phyloP scores from a whole-genome alignment of 2,888 invertebrate species.

The Ormyrus rosae region DNA sequence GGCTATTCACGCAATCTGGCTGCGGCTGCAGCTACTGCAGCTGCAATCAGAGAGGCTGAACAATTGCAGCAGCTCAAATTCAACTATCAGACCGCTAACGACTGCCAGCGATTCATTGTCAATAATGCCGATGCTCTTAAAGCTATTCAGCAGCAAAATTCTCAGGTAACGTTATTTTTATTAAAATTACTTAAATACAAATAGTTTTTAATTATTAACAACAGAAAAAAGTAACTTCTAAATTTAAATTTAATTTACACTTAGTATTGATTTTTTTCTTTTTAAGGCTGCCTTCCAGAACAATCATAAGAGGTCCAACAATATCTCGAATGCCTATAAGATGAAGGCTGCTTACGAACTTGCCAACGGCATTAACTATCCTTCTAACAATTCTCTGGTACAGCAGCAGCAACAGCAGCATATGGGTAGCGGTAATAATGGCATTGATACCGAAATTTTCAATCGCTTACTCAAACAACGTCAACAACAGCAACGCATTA shows the following conservation, averaged over 20 bases:
- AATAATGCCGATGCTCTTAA: slow-evolving; percentile 68
- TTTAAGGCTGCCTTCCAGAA: slow-evolving; percentile 63
- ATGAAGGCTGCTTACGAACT: slow-evolving; percentile 66
- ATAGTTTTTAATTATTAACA: background rate
- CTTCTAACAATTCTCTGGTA: slow-evolving; percentile 63
- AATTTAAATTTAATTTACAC: too few relatives aligned
- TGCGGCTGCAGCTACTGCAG: slow-evolving; percentile 61
- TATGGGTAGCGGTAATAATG: slow-evolving; percentile 15
- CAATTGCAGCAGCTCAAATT: slow-evolving; percentile 66
- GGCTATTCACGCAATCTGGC: slow-evolving; percentile 69
- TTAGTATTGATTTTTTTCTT: background rate
- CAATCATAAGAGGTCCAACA: slow-evolving; percentile 64
- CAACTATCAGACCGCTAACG: slow-evolving; percentile 66
- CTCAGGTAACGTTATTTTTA: slow-evolving; percentile 39
- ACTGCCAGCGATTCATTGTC: slow-evolving; percentile 70
- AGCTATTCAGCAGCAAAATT: slow-evolving; percentile 62
- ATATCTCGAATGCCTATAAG: slow-evolving; percentile 64
- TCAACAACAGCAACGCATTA: slow-evolving; percentile 59
- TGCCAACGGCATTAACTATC: slow-evolving; percentile 65
- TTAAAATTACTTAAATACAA: background rate
- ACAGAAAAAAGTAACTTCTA: background rate
- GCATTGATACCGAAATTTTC: slow-evolving; percentile 66
- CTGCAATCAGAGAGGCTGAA: slow-evolving; percentile 58
- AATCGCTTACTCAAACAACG: slow-evolving; percentile 70
- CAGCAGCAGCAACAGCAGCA: slow-evolving; percentile 62